Conservation (phyloP, 1,140 invertebrate genomes). For the Mamestra configurata region DNA sequence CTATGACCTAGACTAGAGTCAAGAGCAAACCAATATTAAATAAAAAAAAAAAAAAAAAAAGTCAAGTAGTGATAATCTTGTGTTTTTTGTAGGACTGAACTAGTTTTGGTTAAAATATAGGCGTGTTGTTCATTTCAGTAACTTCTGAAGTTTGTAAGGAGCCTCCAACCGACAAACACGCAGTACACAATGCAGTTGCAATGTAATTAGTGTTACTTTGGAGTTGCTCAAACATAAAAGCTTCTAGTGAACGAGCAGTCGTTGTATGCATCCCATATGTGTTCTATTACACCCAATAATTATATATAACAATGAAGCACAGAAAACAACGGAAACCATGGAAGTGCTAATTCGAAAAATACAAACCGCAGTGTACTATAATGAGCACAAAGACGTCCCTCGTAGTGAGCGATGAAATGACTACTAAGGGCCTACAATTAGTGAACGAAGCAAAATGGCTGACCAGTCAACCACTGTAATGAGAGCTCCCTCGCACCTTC, state of each 20-base stretch:
- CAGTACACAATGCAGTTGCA: neutral
- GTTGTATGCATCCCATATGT: slow-evolving; percentile 51
- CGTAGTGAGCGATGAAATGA: slow-evolving; percentile 78
- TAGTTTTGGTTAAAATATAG: too few relatives aligned
- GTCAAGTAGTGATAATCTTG: too few relatives aligned
- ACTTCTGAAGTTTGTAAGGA: neutral
- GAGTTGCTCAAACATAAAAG: slow-evolving; percentile 42
- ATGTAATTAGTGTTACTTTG: slow-evolving; percentile 30
- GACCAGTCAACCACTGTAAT: slow-evolving; percentile 64
- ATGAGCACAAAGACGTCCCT: slow-evolving; percentile 78
- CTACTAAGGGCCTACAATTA: slow-evolving; percentile 80
- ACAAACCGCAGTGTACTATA: slow-evolving; percentile 78
- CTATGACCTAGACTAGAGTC: too few relatives aligned
- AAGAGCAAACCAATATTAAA: too few relatives aligned
- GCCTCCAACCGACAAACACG: neutral
- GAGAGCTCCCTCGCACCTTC: slow-evolving; percentile 39
- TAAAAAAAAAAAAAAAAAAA: too few relatives aligned
- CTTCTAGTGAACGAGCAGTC: slow-evolving; percentile 42
- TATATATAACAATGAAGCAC: slow-evolving; percentile 76
- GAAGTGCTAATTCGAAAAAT: slow-evolving; percentile 87
- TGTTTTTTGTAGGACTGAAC: too few relatives aligned
- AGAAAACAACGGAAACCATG: slow-evolving; percentile 73
- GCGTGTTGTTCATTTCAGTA: too few relatives aligned
- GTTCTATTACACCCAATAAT: slow-evolving; percentile 69
- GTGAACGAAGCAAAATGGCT: slow-evolving; percentile 83